Evolutionary conservation across 2,888 invertebrate species (phyloP), one percentile per base, ranked within the genome.

Genomic region (Matsumyia berberina): DNA sequence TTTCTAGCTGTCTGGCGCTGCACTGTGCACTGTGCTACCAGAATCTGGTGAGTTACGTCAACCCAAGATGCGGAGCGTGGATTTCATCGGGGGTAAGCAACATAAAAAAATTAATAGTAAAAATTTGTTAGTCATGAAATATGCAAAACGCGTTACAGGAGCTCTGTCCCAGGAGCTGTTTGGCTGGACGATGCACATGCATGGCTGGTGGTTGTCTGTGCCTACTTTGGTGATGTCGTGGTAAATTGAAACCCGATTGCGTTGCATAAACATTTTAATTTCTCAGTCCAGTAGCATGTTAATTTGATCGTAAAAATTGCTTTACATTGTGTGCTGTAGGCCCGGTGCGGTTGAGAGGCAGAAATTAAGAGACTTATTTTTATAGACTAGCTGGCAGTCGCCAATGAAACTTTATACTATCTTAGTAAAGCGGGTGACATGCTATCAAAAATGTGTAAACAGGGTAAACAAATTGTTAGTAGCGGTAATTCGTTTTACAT

Each of bases 181-280:
- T 49, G 46, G 33, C 5, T 15, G 46, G 11, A 8, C 9, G 0
- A 37, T 31, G 19, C 15, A 37, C 8, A 8, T 1, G 15, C 6
- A 35, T 5, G 57, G 39, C 8, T 9, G 39, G 8, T n/a, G 31
- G 24, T 3, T 6, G 12, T 35, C 8, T 58, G n/a, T 4, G 3
- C 17, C 31, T 9, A 9, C 17, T 19, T 9, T 35, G 17, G 6
- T 19, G 46, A 49, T 49, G 49, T 19, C 37, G 66, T 42, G 58
- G 76, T 15, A 35, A 69, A 69, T 69, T 58, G 58, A 60, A 60
- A 69, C 33, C 67, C 58, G 66, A 77, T 72, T 42, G 17, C 39
- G 57, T 66, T 74, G 51, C 66, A 74, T 74, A 58, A 51, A 39
- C 24, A 51, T 72, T 73, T 79, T 64, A 46, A 49, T 53, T 51